phyloP scores from a whole-genome alignment of 2,888 invertebrate species.

The Mechanitis messenoides region DNA sequence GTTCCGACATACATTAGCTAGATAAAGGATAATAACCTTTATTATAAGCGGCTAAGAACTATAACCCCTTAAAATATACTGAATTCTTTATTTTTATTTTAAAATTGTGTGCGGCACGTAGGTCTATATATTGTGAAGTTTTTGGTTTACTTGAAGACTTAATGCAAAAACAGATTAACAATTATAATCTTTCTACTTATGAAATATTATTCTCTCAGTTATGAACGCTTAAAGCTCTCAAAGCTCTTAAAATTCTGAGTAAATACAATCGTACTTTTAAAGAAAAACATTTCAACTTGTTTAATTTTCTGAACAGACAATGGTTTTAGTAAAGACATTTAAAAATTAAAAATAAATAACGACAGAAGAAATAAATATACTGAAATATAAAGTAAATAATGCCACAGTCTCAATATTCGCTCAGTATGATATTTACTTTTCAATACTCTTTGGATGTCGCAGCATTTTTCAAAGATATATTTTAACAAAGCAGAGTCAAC shows the following conservation, averaged over 20 bases:
- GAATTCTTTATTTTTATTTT: not conserved
- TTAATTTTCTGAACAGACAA: too few species aligned
- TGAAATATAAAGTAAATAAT: not conserved
- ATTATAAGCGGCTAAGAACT: constrained; percentile 2
- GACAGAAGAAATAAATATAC: too few species aligned
- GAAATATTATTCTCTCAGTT: too few species aligned
- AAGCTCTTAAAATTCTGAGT: too few species aligned
- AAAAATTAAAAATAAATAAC: too few species aligned
- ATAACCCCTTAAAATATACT: constrained; percentile 1
- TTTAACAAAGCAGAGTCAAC: not conserved
- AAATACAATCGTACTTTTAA: too few species aligned
- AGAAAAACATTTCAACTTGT: too few species aligned
- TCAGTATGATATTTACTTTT: not conserved
- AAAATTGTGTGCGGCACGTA: constrained; percentile 4
- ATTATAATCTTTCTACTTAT: too few species aligned
- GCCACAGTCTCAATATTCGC: not conserved
- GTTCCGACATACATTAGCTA: constrained; percentile 5
- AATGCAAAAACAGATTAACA: too few species aligned
- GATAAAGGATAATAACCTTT: constrained; percentile 4
- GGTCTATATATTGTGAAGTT: not conserved
- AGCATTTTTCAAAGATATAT: not conserved
- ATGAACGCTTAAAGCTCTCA: too few species aligned
- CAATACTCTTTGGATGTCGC: not conserved
- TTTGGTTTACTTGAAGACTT: not conserved
- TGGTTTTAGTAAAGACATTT: too few species aligned